These are phyloP conservation scores for Chloropsis cyanopogon DNA, from an alignment of 2,113 vertebrate species.

Conservation along the genomic window DNA sequence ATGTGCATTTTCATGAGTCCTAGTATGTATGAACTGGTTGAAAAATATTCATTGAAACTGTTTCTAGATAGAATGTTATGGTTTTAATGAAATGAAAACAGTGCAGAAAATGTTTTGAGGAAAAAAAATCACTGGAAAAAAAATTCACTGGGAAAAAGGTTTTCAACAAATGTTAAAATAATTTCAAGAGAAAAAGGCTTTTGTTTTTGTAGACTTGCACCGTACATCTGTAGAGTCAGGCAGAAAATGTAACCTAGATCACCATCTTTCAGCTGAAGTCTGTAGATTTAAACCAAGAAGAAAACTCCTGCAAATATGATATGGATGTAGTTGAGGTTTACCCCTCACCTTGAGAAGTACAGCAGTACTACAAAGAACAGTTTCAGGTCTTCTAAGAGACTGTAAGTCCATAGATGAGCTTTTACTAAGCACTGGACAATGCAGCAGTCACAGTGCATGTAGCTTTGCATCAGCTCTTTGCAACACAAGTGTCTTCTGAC, in stretches of 20 bases:
- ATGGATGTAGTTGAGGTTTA: not conserved
- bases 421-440: rapidly evolving
- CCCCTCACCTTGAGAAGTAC: not conserved
- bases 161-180: not conserved
- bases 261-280: not conserved
- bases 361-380: not conserved
- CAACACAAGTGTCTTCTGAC: not conserved
- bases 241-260: not conserved
- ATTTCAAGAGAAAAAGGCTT: not conserved
- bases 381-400: not conserved
- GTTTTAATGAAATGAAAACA: not conserved
- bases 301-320: not conserved
- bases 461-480: not conserved
- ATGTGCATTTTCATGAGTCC: not conserved
- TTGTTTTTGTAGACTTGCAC: not conserved
- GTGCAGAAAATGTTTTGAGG: not conserved
- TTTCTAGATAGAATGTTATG: not conserved
- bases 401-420: not conserved
- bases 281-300: not conserved
- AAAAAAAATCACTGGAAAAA: not conserved
- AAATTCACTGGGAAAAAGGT: not conserved
- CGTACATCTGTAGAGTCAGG: not conserved
- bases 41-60: not conserved
- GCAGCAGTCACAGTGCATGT: not conserved
- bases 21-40: not conserved